Percentiles rank a stretch among this genome's conserved stretches.
These are phyloP conservation scores for Drosophila kohkoa DNA, from an alignment of 1,140 invertebrate species.

Conservation along the genomic window DNA sequence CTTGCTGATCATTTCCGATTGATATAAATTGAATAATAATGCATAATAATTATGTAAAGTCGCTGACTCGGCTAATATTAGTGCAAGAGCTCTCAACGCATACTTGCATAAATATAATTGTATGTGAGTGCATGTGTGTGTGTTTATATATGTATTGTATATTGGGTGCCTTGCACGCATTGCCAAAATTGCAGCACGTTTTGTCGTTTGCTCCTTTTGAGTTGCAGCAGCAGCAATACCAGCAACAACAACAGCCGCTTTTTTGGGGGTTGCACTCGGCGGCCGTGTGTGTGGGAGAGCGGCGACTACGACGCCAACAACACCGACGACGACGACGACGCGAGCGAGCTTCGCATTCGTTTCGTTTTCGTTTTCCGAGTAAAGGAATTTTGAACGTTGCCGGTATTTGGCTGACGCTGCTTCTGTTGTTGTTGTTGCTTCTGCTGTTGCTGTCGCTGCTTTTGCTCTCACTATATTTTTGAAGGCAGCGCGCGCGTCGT, in stretches of 20 bases:
- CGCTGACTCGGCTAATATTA: no score
- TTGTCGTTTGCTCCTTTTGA: slow-evolving; percentile 19
- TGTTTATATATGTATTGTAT: slow-evolving; percentile 6
- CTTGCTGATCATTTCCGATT: slow-evolving; percentile 5
- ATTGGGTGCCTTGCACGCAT: slow-evolving; percentile 30
- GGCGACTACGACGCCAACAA: slow-evolving; percentile 32
- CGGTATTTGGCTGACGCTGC: slow-evolving; percentile 30
- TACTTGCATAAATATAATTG: neutral
- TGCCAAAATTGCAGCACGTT: slow-evolving; percentile 35
- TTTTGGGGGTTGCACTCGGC: slow-evolving; percentile 67
- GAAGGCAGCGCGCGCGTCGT: slow-evolving; percentile 45
- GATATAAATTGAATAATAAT: slow-evolving; percentile 12
- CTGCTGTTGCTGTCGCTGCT: slow-evolving; percentile 11
- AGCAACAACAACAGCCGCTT: slow-evolving; percentile 25
- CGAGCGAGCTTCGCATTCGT: slow-evolving; percentile 38
- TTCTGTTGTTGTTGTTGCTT: slow-evolving; percentile 22
- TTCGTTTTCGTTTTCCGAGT: slow-evolving; percentile 62
- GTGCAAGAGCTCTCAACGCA: neutral
- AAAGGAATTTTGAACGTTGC: slow-evolving; percentile 69
- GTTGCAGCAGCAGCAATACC: slow-evolving; percentile 9
- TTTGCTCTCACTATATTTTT: slow-evolving; percentile 51
- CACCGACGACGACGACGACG: slow-evolving; percentile 26
- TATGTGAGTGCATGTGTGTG: neutral
- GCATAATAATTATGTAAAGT: neutral
- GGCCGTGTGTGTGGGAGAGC: slow-evolving; percentile 56